A percentile compares a stretch with the other conserved stretches of the same genome.
These are phyloP conservation scores for Sander lucioperca DNA, from an alignment of 2,113 vertebrate species.

Conservation along the genomic window DNA sequence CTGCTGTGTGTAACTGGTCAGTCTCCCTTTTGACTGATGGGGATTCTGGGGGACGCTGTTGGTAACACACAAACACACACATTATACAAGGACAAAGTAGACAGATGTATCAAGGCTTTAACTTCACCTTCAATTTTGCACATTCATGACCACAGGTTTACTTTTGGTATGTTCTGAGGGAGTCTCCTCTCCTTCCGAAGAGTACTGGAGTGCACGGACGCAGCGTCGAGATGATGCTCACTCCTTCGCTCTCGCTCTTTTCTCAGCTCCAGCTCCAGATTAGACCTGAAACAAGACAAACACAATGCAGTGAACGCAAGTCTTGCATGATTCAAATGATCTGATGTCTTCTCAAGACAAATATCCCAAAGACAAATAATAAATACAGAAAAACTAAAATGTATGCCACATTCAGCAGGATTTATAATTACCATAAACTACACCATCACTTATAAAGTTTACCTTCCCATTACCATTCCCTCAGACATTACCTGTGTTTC, in stretches of 20 bases:
- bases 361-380: not conserved
- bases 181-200: slow-evolving; percentile 60
- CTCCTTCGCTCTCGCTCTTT: slow-evolving; percentile 84
- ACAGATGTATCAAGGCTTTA: fast-evolving
- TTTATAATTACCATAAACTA: not conserved
- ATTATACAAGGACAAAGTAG: fast-evolving
- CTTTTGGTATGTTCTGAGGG: slow-evolving; percentile 9
- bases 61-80: too few species aligned
- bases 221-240: slow-evolving; percentile 55
- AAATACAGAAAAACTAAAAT: not conserved
- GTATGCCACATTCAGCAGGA: not conserved
- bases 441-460: not conserved
- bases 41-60: slow-evolving; percentile 62
- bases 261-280: slow-evolving; percentile 88
- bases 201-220: slow-evolving; percentile 45
- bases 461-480: not conserved
- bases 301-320: not conserved
- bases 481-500: slow-evolving; percentile 87
- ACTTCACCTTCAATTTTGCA: not conserved
- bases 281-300: slow-evolving; percentile 78
- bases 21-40: slow-evolving; percentile 79
- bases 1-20: slow-evolving; percentile 49
- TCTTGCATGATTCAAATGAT: not conserved
- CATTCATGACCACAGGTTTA: not conserved
- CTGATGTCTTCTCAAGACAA: not conserved